A percentile compares a stretch with the other conserved stretches of the same genome.
Conservation (phyloP, 2,113 vertebrate species). For the Elephas maximus region DNA sequence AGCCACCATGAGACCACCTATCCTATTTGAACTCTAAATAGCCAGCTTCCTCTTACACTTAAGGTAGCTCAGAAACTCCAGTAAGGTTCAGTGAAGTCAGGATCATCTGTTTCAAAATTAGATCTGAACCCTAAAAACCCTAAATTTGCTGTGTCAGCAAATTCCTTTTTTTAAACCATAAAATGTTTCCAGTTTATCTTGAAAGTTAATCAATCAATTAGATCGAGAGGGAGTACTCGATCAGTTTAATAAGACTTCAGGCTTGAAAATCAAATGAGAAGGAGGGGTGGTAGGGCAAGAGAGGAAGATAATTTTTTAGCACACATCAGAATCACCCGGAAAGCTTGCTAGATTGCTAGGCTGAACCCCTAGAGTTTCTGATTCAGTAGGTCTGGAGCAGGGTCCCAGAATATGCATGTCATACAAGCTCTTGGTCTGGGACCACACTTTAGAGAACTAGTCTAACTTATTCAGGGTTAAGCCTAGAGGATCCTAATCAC, state of each 20-base stretch:
- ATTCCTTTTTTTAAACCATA: not conserved
- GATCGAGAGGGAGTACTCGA: not conserved
- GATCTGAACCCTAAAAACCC: not conserved
- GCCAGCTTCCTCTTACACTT: not conserved
- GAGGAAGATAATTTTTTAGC: not conserved
- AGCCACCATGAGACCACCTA: not conserved
- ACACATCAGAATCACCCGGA: not conserved
- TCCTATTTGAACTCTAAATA: not conserved
- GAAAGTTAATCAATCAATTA: not conserved
- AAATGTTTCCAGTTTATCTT: slow-evolving; percentile 10
- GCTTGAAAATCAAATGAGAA: not conserved
- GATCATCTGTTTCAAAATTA: not conserved
- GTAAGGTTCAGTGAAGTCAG: not conserved
- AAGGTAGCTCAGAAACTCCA: not conserved
- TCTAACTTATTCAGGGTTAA: not conserved
- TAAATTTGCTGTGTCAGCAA: too few relatives aligned
- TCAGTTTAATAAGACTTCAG: not conserved
- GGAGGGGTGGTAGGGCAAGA: not conserved
- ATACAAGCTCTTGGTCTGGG: not conserved
- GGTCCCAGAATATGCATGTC: not conserved
- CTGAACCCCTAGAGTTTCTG: not conserved
- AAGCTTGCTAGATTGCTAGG: not conserved
- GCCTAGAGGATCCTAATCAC: not conserved
- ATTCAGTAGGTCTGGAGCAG: not conserved
- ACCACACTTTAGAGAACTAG: not conserved